These are phyloP conservation scores for Lycaon pictus DNA, from an alignment of 2,113 vertebrate genomes.

Conservation along the genomic window DNA sequence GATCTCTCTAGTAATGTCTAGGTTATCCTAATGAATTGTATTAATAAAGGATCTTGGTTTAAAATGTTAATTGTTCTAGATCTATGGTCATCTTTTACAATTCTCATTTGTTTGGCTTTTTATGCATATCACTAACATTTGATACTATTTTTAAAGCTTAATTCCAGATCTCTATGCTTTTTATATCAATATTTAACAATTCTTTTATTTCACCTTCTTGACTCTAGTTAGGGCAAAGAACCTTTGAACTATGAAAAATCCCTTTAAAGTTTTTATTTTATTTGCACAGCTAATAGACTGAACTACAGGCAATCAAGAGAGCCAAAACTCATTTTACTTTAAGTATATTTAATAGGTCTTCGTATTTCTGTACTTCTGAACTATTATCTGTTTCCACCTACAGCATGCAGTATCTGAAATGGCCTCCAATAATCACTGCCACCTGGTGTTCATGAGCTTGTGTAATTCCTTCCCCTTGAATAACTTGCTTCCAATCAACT, in stretches of 20 bases:
- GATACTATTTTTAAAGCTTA: neutral
- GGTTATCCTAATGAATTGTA: neutral
- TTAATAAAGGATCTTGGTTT: neutral
- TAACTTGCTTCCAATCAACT: neutral
- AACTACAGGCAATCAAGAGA: neutral
- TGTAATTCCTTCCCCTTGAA: neutral
- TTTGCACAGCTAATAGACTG: neutral
- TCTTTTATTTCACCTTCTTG: neutral
- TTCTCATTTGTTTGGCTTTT: neutral
- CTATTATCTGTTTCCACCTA: neutral
- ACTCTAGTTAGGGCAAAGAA: neutral
- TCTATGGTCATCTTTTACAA: neutral
- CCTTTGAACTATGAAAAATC: neutral
- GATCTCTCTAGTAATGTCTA: neutral
- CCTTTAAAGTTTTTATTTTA: neutral
- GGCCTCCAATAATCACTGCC: rapidly evolving
- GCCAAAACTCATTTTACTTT: neutral
- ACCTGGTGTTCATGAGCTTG: neutral
- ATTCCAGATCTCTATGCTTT: neutral
- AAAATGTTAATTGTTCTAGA: neutral
- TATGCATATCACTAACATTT: neutral
- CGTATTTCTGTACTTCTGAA: neutral
- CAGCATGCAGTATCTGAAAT: neutral
- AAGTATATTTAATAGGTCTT: neutral
- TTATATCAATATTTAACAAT: neutral